A percentile compares a stretch with the other conserved stretches of the same genome.
These are phyloP conservation scores for Symphodus melops DNA, from an alignment of 2,113 vertebrate genomes.

Conservation along the genomic window DNA sequence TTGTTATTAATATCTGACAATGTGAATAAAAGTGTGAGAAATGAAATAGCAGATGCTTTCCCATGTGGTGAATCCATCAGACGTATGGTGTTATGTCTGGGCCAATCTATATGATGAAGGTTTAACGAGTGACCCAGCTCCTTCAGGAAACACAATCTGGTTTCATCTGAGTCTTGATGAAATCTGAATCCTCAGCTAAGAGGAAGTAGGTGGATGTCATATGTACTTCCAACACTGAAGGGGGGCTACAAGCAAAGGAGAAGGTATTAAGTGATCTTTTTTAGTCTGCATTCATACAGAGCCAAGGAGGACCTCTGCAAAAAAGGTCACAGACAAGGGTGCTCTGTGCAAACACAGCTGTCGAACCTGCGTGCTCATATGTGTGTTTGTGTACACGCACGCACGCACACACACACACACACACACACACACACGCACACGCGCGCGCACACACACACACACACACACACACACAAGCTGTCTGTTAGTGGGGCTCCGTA, in stretches of 20 bases:
- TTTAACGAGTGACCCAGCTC: slow-evolving; percentile 27
- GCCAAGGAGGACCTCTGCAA: slow-evolving; percentile 31
- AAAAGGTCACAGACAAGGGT: slow-evolving; percentile 72
- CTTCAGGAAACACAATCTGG: slow-evolving; percentile 45
- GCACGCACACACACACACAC: slow-evolving; percentile 41
- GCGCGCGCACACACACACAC: slow-evolving; percentile 41
- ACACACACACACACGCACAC: slow-evolving; percentile 41
- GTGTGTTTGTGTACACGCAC: slow-evolving; percentile 42
- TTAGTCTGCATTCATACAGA: slow-evolving; percentile 24
- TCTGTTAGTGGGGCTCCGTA: slow-evolving; percentile 51
- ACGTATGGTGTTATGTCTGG: slow-evolving; percentile 41
- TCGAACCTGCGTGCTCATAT: slow-evolving; percentile 45
- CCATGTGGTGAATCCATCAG: slow-evolving; percentile 63
- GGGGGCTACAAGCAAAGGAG: slow-evolving; percentile 21
- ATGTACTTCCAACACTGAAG: background rate
- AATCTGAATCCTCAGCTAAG: slow-evolving; percentile 37
- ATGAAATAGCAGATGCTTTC: slow-evolving; percentile 20
- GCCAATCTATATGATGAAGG: slow-evolving; percentile 3
- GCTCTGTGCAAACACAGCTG: slow-evolving; percentile 81
- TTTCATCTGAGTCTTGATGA: slow-evolving; percentile 44
- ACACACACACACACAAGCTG: slow-evolving; percentile 39
- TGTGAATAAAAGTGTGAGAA: slow-evolving; percentile 24
- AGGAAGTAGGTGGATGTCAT: slow-evolving; percentile 47
- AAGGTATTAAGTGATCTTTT: slow-evolving; percentile 40
- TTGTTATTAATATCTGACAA: slow-evolving; percentile 28